Evolutionary conservation across 2,888 invertebrate genomes (phyloP).

Genomic region (Punctoribates punctum): DNA sequence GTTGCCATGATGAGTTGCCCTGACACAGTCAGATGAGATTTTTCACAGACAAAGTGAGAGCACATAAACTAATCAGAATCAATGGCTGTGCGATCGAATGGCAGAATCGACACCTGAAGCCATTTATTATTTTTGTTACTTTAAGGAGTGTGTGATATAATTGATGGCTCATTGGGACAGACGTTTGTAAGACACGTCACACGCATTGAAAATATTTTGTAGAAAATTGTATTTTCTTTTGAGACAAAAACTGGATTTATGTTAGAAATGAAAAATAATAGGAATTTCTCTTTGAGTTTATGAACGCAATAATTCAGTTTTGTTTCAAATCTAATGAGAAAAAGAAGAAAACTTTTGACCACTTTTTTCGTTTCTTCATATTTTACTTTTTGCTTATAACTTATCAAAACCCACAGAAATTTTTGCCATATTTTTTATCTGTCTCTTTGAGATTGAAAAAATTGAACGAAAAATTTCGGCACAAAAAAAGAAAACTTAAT

Average conservation of each 20-base stretch:
- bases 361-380: neutral
- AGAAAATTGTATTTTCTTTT: too few species aligned
- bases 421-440: neutral
- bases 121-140: neutral
- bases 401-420: neutral
- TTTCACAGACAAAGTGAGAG: neutral
- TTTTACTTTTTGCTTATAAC: neutral
- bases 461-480: neutral
- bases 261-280: neutral
- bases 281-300: neutral
- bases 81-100: slow-evolving; percentile 2
- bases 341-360: neutral
- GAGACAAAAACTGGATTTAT: slow-evolving; percentile 4
- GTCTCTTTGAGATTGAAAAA: neutral
- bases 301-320: neutral
- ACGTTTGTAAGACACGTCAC: neutral
- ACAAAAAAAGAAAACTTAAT: neutral
- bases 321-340: neutral
- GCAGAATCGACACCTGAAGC: neutral
- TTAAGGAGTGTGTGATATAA: neutral
- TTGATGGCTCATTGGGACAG: neutral
- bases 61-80: neutral
- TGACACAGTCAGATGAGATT: neutral
- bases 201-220: slow-evolving; percentile 7
- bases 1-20: neutral